Evolutionary conservation across 23 tunicate species (phyloP), one percentile per base, ranked within the genome.

Genomic region (Styela clava): DNA sequence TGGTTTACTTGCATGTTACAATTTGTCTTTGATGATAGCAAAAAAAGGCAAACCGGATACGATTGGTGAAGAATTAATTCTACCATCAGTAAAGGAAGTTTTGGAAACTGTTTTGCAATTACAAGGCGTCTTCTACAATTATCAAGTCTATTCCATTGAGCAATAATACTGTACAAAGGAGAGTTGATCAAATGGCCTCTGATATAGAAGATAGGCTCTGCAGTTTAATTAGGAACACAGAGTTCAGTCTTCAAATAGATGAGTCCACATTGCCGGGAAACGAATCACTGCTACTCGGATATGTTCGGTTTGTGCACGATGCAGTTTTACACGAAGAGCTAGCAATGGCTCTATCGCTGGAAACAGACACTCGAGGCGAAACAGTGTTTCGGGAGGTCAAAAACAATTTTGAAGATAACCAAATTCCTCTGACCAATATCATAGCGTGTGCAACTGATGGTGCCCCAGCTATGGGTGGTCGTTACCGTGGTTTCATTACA

Each of bases 371-470:
- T 63, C 64, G 64, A 34, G 82, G 62, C 26, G 63, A 69, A 67
- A 82, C 79, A 69, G 79, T 82, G 36, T 82, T 69, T 82, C 78
- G 71, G 63, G 79, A 35, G 71, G 85, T 74, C 82, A 71, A 74
- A 82, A 35, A 64, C 22, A 35, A 69, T 82, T 82, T 78, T 63
- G 76, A 78, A 63, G 24, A 62, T 9, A 62, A 78, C 24, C 78
- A 62, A 63, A 82, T 82, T 82, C 82, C 85, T 35, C 82, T 82
- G 63, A 34, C 82, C 32, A 82, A 82, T 74, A 22, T 82, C 82
- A 82, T 74, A n/a, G 85, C 84, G 81, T 79, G 84, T 79, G 84
- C 84, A 79, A 79, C 84, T 68, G 84, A 79, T 71, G 76, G 34
- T 3, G 86, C 83, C 28, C 81, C 83, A 83, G 61, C 86, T 52